Percentiles rank a stretch among this genome's conserved stretches.
These are phyloP conservation scores for Ceratothoa steindachneri DNA, from an alignment of 2,888 invertebrate genomes.

Conservation along the genomic window DNA sequence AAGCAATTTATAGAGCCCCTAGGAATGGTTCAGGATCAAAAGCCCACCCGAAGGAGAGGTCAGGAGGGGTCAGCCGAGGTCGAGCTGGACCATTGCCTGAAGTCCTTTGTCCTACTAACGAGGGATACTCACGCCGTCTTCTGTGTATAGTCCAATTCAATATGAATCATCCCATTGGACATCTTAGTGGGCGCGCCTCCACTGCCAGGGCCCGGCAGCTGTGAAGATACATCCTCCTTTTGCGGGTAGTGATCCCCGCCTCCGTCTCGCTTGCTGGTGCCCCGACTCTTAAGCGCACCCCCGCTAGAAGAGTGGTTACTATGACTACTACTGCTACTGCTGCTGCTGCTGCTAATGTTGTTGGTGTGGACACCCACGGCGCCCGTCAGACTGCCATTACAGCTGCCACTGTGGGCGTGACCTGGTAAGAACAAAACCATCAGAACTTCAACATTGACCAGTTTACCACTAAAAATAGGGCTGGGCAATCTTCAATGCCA, in stretches of 20 bases:
- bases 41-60: too few species aligned
- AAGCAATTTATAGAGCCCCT: too few species aligned
- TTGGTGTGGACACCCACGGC: conserved; percentile 18
- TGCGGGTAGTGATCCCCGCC: conserved; percentile 1
- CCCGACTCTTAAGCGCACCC: conserved; percentile 16
- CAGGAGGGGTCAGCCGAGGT: too few species aligned
- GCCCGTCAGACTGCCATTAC: conserved; percentile 21
- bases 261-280: conserved; percentile 11
- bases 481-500: too few species aligned
- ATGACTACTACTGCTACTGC: conserved; percentile 36
- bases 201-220: conserved; percentile 8
- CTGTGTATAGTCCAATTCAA: conserved; percentile 43
- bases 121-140: conserved; percentile 43
- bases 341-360: conserved; percentile 35
- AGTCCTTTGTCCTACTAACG: too few species aligned
- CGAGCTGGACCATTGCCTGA: too few species aligned
- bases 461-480: too few species aligned
- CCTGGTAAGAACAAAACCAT: too few species aligned
- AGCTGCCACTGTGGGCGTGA: conserved; percentile 27
- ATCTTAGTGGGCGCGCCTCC: too few species aligned
- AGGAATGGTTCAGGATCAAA: too few species aligned
- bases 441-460: too few species aligned
- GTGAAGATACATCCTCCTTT: conserved; percentile 17
- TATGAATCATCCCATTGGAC: conserved; percentile 37
- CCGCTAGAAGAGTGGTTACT: conserved; percentile 29